Conservation (phyloP, 2,113 vertebrate species). For the Craseonycteris thonglongyai region DNA sequence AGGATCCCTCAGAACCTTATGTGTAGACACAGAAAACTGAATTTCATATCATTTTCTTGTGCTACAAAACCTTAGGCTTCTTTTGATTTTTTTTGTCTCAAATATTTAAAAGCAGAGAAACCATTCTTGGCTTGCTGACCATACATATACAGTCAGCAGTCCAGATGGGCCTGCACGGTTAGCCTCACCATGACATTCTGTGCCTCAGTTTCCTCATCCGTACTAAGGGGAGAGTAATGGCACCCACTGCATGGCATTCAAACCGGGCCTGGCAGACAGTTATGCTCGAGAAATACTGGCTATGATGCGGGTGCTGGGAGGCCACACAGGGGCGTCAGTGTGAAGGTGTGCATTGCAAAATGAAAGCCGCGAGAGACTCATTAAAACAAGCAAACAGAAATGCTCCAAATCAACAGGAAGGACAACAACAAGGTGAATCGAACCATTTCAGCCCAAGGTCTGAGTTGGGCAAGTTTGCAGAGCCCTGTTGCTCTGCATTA, state of each 20-base stretch:
- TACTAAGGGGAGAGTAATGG: too few relatives aligned
- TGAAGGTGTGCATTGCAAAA: not conserved
- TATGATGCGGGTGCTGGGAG: accelerated
- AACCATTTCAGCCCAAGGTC: not conserved
- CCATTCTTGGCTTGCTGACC: not conserved
- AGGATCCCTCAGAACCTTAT: accelerated
- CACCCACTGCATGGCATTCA: accelerated
- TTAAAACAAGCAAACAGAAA: slow-evolving; percentile 6
- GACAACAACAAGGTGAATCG: not conserved
- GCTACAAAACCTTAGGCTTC: not conserved
- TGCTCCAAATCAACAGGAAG: not conserved
- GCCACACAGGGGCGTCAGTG: accelerated
- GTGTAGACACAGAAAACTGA: too few relatives aligned
- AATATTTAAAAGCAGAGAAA: not conserved
- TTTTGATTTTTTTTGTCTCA: not conserved
- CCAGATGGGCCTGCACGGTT: accelerated
- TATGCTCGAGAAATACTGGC: accelerated
- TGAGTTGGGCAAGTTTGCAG: not conserved
- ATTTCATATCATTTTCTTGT: not conserved
- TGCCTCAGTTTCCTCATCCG: not conserved
- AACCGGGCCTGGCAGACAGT: not conserved
- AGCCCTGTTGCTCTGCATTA: not conserved
- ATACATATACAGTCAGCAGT: not conserved
- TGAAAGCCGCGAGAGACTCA: not conserved
- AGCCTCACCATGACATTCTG: accelerated